Conservation (phyloP, 92 coral and sea anemone genomes). For the Umimayanthus kanabou region DNA sequence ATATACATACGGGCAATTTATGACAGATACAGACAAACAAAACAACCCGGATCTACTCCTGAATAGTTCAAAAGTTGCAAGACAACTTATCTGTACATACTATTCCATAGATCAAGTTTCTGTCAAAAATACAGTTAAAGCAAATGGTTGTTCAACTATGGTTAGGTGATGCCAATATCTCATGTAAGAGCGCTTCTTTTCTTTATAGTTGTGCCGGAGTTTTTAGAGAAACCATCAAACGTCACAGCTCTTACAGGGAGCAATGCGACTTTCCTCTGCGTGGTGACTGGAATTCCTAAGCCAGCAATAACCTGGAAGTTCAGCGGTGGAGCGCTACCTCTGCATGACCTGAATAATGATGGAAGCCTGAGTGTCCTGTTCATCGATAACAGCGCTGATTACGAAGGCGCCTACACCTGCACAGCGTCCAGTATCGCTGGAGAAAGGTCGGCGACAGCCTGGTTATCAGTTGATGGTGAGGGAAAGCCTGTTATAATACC, state of each 20-base stretch:
- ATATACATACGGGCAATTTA: too few relatives aligned
- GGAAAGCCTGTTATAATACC: background rate
- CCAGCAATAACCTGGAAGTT: background rate
- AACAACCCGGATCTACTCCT: too few relatives aligned
- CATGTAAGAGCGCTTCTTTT: too few relatives aligned
- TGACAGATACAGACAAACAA: too few relatives aligned
- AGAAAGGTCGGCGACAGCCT: background rate
- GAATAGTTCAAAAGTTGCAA: too few relatives aligned
- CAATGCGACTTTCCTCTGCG: background rate
- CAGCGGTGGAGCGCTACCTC: background rate
- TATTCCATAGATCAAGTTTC: too few relatives aligned
- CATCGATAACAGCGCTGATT: background rate
- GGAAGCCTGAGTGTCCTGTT: background rate
- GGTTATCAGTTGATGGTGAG: conserved; percentile 22
- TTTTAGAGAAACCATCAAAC: background rate
- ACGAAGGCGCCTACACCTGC: conserved; percentile 11
- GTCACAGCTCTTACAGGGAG: background rate
- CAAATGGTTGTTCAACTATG: too few relatives aligned
- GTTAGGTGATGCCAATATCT: background rate
- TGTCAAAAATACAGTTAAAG: too few relatives aligned
- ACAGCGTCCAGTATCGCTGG: conserved; percentile 13
- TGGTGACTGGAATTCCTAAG: background rate
- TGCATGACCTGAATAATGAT: background rate
- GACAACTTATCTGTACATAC: too few relatives aligned
- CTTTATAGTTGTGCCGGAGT: background rate